Evolutionary conservation across 2,113 vertebrate genomes (phyloP).

Genomic region (Lepus timidus): DNA sequence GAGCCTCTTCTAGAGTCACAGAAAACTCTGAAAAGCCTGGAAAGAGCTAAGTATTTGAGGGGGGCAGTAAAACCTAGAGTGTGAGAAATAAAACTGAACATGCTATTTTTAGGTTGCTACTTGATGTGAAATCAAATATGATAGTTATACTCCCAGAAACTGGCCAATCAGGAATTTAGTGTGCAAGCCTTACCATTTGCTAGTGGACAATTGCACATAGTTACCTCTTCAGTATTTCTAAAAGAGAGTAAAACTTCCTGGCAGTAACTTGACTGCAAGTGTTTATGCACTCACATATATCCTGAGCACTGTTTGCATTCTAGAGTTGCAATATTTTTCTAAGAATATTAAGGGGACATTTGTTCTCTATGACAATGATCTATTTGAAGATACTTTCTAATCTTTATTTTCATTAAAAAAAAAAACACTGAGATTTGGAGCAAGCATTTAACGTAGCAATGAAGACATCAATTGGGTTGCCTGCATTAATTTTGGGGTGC

Average conservation of each 20-base stretch:
- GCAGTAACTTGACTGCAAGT: neutral
- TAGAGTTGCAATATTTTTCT: neutral
- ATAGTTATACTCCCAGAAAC: conserved; percentile 51
- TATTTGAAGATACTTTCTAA: neutral
- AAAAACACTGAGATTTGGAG: too few relatives aligned
- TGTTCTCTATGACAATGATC: neutral
- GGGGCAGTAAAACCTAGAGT: neutral
- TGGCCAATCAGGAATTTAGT: neutral
- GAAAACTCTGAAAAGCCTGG: conserved; percentile 67
- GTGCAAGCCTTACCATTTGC: neutral
- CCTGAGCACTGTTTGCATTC: neutral
- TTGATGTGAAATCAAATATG: conserved; percentile 67
- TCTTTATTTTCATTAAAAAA: neutral
- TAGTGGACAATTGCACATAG: neutral
- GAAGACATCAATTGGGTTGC: too few relatives aligned
- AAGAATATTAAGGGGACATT: neutral
- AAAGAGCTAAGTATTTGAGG: neutral
- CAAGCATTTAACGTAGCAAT: too few relatives aligned
- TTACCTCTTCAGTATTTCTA: neutral
- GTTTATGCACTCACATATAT: neutral
- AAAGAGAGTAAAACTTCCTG: neutral
- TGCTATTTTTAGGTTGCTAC: conserved; percentile 59
- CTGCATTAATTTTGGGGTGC: too few relatives aligned
- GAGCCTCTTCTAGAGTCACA: conserved; percentile 75
- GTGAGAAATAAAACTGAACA: conserved; percentile 63